phyloP scores from a whole-genome alignment of 2,888 invertebrate species.

The Pristionchus fissidentatus region DNA sequence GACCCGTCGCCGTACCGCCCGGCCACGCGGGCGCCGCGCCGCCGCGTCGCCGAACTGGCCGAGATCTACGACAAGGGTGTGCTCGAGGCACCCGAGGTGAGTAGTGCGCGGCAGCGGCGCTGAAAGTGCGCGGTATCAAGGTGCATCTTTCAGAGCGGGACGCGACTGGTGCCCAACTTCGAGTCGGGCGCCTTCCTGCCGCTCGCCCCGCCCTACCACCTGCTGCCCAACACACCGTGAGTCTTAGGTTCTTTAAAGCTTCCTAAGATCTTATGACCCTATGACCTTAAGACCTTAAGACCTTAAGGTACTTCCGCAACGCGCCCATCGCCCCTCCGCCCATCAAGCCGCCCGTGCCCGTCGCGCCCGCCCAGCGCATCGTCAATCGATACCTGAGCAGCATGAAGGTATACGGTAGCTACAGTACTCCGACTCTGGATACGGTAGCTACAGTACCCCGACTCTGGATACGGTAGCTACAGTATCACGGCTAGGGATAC shows the following conservation, averaged over 20 bases:
- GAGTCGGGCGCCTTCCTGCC: constrained; percentile 30
- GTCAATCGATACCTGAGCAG: constrained; percentile 47
- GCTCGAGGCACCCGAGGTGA: not conserved
- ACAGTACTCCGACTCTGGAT: too few species aligned
- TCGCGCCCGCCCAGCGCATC: not conserved
- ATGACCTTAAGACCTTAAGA: not conserved
- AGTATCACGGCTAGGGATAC: not conserved
- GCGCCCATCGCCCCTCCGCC: constrained; percentile 48
- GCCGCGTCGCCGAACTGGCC: constrained; percentile 30
- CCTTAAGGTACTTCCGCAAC: constrained; percentile 46
- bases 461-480: not conserved
- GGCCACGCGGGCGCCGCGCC: constrained; percentile 10
- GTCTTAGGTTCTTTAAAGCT: not conserved
- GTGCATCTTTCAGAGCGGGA: not conserved
- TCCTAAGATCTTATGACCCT: not conserved
- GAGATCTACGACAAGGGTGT: constrained; percentile 40
- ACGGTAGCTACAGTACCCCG: too few species aligned
- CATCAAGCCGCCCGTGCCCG: not conserved
- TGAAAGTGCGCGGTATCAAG: not conserved
- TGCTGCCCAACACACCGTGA: constrained; percentile 48
- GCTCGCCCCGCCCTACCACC: constrained; percentile 47
- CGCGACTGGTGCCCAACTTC: not conserved
- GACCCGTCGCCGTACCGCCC: constrained; percentile 42
- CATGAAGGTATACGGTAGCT: constrained; percentile 26
- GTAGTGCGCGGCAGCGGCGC: not conserved